Percentiles rank a stretch among this genome's conserved stretches.
Evolutionary conservation across 2,113 vertebrate genomes (phyloP).

Genomic region (Cinclus mexicanus): DNA sequence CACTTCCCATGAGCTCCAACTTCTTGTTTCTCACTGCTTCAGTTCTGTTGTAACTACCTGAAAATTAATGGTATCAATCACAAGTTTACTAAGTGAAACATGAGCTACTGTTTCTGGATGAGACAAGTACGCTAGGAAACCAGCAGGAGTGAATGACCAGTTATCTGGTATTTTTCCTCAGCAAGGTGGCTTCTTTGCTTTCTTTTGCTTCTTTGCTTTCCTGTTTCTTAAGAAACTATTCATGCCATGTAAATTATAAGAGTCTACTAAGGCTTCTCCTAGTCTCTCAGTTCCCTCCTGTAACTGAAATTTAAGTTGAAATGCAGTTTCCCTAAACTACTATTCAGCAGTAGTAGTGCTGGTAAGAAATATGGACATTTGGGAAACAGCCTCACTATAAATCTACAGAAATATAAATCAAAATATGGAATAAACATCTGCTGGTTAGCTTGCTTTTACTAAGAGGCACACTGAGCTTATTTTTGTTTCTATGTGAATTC

Average conservation of each 20-base stretch:
- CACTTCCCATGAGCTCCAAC: not conserved
- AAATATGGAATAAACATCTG: not conserved
- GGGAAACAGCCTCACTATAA: not conserved
- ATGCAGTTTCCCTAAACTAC: not conserved
- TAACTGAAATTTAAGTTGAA: not conserved
- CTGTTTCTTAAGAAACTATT: not conserved
- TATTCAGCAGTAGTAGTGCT: not conserved
- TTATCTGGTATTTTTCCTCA: not conserved
- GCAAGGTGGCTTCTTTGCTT: not conserved
- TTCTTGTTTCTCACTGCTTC: not conserved
- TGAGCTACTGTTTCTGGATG: not conserved
- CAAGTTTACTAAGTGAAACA: not conserved
- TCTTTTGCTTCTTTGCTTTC: not conserved
- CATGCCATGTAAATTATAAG: not conserved
- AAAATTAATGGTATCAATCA: not conserved
- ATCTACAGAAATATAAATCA: not conserved
- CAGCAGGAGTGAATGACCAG: not conserved
- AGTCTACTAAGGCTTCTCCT: not conserved
- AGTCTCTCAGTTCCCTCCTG: not conserved
- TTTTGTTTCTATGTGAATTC: not conserved
- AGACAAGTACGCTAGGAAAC: not conserved
- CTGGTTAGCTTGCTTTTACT: not conserved
- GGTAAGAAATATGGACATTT: not conserved
- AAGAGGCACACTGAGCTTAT: not conserved
- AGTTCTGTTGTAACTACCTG: not conserved